phyloP scores from a whole-genome alignment of 2,113 vertebrate species.

The Rhombomys opimus region DNA sequence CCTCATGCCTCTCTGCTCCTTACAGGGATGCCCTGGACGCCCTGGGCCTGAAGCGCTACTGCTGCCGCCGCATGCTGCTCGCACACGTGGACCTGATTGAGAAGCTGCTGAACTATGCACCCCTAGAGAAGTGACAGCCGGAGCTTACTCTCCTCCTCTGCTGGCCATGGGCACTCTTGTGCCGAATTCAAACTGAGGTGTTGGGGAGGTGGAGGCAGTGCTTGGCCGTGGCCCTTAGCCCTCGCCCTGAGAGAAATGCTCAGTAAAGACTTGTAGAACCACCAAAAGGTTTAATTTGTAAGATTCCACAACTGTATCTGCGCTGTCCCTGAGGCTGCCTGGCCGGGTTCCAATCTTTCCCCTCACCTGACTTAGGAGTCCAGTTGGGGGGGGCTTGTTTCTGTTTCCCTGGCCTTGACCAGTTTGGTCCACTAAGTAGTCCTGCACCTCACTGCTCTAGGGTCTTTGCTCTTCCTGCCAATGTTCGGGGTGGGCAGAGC shows the following conservation, averaged over 20 bases:
- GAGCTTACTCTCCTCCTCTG: neutral
- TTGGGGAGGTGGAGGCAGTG: fast-evolving
- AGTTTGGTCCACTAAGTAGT: too few species aligned
- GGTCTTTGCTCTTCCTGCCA: neutral
- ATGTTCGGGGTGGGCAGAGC: neutral
- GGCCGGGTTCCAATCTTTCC: neutral
- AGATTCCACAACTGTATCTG: fast-evolving
- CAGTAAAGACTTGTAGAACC: slow-evolving; percentile 40
- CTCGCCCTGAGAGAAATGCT: too few species aligned
- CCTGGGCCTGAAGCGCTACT: slow-evolving; percentile 97
- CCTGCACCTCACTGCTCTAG: neutral
- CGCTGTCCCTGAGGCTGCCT: neutral
- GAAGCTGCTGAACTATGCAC: slow-evolving; percentile 97
- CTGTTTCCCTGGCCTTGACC: neutral
- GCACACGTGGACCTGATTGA: slow-evolving; percentile 99
- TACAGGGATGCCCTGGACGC: slow-evolving; percentile 96
- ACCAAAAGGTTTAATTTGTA: neutral
- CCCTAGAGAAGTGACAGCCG: slow-evolving; percentile 93
- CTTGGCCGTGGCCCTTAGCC: fast-evolving
- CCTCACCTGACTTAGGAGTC: neutral
- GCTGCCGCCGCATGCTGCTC: slow-evolving; percentile 97
- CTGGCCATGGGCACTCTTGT: neutral
- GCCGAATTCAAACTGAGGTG: fast-evolving
- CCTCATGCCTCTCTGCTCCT: neutral
- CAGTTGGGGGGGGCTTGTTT: neutral